Conservation (phyloP, 2,113 vertebrate species). For the Pelodiscus sinensis region DNA sequence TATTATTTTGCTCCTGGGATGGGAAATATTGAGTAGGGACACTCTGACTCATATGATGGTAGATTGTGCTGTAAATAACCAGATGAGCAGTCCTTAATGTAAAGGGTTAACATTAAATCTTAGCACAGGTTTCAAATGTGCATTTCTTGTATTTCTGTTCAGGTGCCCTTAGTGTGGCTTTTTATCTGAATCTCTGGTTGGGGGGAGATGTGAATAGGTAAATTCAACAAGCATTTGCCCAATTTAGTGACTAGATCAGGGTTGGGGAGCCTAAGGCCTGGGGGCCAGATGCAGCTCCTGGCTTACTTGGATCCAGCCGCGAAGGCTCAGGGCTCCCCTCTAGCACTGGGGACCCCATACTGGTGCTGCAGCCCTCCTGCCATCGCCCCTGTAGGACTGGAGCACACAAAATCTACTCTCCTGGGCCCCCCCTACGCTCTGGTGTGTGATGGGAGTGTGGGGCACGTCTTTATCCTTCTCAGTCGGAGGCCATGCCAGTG, state of each 20-base stretch:
- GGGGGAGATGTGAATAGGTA: neutral
- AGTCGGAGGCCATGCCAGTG: too few species aligned
- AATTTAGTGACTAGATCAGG: accelerated
- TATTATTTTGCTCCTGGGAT: neutral
- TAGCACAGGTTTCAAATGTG: constrained; percentile 1
- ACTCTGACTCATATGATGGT: neutral
- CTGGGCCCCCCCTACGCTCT: too few species aligned
- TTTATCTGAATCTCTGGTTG: neutral
- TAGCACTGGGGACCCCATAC: too few species aligned
- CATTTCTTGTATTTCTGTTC: neutral
- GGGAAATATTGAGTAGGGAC: neutral
- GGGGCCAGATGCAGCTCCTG: too few species aligned
- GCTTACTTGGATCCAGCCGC: too few species aligned
- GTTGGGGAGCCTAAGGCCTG: too few species aligned
- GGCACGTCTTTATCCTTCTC: too few species aligned
- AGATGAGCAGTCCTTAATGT: neutral
- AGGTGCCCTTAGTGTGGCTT: neutral
- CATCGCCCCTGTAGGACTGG: too few species aligned
- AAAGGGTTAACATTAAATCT: constrained; percentile 12
- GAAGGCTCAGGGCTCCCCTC: too few species aligned
- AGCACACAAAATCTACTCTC: too few species aligned
- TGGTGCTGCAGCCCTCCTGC: too few species aligned
- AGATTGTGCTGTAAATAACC: neutral
- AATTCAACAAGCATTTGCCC: neutral
- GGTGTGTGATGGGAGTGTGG: too few species aligned